Base-by-base conservation (phyloP, 2,797 vertebrate genomes). In the Pteronotus mesoamericanus region DNA sequence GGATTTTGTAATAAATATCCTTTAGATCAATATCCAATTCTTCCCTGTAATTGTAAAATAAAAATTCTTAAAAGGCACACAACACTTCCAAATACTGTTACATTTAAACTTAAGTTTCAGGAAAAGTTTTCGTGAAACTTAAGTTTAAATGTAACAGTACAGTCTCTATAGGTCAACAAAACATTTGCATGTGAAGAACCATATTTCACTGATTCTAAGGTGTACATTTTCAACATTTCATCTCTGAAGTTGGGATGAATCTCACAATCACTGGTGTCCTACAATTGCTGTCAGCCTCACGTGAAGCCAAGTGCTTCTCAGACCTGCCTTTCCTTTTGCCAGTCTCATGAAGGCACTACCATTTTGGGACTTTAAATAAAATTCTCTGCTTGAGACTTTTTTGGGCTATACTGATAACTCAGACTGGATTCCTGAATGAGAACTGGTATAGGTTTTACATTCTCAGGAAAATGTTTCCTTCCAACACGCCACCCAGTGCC, bases 1-100 rank as follows among this genome's bases (percentile, higher is more conserved):
- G 99, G 46, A 99, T 99, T 99, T 99, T 99, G 98, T 99, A 99
- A 98, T 99, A 99, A 98, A 99, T 99, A 98, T 99, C 99, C 98
- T 99, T 99, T 96, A 99, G 98, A 97, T 99, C 99, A 51, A 99
- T 99, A 98, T 99, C 99, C 71, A 99, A 98, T 93, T 97, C 97
- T 97, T 99, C 99, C 97, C 97, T 97, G 74, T 32, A 98, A 96
- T 64, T 93, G 83, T 77, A 94, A 91, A 94, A 86, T 90, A 95
- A 97, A 64, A 75, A 96, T 32, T 69, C 29, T 98, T 96, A 97
- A 61, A 92, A 96, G 4, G 37, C 26, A 96, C 1, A 91, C 2
- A 95, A 92, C 2, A 96, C 26, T 92, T 42, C 21, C 92, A 39
- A 95, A 75, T 61, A 96, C 51, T 32, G n/a, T 32, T n/a, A 18